Conservation (phyloP, 1,140 invertebrate species). For the Nephila pilipes region DNA sequence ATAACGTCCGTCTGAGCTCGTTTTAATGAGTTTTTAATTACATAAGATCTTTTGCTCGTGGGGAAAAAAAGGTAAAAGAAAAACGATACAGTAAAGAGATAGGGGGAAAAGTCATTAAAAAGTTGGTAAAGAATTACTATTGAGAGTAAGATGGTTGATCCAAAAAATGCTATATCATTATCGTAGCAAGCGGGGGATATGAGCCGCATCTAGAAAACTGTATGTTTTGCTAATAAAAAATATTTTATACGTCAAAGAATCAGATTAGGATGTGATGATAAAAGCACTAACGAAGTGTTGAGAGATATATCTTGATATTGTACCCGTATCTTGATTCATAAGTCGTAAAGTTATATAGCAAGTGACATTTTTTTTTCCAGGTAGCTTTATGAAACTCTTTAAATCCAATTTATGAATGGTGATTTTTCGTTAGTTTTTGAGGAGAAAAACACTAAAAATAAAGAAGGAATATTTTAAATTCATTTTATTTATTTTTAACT, state of each 20-base stretch:
- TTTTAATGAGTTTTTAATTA: constrained; percentile 74
- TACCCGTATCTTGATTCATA: neutral
- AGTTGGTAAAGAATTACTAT: neutral
- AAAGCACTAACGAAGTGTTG: neutral
- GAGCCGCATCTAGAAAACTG: neutral
- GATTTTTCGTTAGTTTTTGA: too few relatives aligned
- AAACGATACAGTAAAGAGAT: neutral
- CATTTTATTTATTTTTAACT: too few relatives aligned
- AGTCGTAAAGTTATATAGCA: neutral
- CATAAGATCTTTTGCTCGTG: constrained; percentile 27
- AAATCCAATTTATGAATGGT: neutral
- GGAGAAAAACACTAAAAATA: too few relatives aligned
- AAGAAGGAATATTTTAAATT: too few relatives aligned
- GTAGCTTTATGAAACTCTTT: neutral
- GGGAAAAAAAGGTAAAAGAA: neutral
- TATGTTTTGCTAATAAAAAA: neutral
- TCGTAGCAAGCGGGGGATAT: neutral
- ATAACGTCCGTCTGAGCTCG: constrained; percentile 45
- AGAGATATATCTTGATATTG: neutral
- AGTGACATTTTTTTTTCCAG: neutral
- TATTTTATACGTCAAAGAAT: constrained; percentile 11
- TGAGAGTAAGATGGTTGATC: neutral
- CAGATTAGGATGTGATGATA: constrained; percentile 3
- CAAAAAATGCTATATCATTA: neutral
- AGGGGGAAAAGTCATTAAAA: constrained; percentile 56